Conservation (phyloP, 2,797 vertebrate genomes). For the Nothura maculosa region DNA sequence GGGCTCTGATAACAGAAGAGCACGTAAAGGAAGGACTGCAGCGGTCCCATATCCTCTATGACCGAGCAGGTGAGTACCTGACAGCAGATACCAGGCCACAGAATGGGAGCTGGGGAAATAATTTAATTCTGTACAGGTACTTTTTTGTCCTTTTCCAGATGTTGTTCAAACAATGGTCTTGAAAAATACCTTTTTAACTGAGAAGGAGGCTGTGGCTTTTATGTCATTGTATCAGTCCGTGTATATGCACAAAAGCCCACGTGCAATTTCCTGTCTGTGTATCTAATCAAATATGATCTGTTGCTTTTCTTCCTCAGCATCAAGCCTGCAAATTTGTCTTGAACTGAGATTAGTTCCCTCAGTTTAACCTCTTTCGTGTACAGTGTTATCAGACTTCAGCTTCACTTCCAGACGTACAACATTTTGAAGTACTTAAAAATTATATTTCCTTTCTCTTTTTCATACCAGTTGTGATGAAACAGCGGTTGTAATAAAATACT, state of each 20-base stretch:
- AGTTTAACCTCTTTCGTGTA: background rate
- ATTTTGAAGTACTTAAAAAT: background rate
- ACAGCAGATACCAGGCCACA: background rate
- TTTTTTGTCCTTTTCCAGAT: background rate
- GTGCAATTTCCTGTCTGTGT: background rate
- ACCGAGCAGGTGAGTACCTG: slow-evolving; percentile 90
- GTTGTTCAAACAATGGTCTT: background rate
- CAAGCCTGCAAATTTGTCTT: background rate
- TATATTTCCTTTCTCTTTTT: background rate
- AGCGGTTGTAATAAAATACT: background rate
- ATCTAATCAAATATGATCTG: background rate
- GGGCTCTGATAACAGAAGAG: slow-evolving; percentile 88
- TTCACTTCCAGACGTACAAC: background rate
- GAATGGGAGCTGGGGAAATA: background rate
- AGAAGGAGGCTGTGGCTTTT: background rate
- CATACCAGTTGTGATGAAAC: background rate
- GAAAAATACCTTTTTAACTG: background rate
- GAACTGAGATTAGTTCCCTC: background rate
- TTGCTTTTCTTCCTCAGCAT: background rate
- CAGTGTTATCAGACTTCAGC: background rate
- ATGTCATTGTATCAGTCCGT: background rate
- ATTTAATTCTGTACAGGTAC: background rate
- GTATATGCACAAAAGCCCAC: background rate
- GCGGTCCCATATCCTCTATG: slow-evolving; percentile 96
- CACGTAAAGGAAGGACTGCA: slow-evolving; percentile 96